These are phyloP conservation scores for Ceriagrion tenellum DNA, from an alignment of 2,888 invertebrate genomes.

Conservation along the genomic window DNA sequence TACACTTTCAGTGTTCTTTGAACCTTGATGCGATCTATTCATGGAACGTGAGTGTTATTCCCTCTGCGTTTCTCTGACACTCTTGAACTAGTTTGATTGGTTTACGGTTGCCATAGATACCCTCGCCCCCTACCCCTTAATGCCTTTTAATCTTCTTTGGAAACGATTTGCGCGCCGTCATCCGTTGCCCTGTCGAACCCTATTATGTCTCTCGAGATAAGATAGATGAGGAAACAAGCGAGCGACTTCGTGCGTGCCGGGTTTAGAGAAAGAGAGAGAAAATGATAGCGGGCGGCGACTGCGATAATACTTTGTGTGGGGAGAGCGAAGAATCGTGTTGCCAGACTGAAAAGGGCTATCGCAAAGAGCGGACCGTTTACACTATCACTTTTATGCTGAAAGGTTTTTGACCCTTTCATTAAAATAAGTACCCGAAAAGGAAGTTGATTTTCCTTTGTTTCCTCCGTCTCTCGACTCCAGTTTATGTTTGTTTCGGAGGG, in stretches of 20 bases:
- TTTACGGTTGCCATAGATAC: neutral
- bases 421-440: constrained; percentile 52
- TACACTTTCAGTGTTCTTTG: neutral
- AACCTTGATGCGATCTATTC: neutral
- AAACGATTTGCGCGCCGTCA: constrained; percentile 42
- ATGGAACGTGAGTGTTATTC: neutral
- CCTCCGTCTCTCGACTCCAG: neutral
- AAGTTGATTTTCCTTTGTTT: constrained; percentile 45
- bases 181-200: constrained; percentile 56
- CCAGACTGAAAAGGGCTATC: neutral
- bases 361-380: neutral
- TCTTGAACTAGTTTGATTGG: neutral
- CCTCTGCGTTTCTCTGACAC: neutral
- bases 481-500: neutral
- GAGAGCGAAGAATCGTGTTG: constrained; percentile 8
- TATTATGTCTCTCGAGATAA: constrained; percentile 55
- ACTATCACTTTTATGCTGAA: constrained; percentile 43
- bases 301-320: neutral
- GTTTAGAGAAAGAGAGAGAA: neutral
- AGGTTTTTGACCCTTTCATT: constrained; percentile 61
- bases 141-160: constrained; percentile 46
- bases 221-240: constrained; percentile 37
- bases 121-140: too few relatives aligned
- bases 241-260: constrained; percentile 40
- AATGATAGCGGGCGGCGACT: neutral